Evolutionary conservation across 2,888 invertebrate genomes (phyloP).

Genomic region (Steinernema scapterisci): DNA sequence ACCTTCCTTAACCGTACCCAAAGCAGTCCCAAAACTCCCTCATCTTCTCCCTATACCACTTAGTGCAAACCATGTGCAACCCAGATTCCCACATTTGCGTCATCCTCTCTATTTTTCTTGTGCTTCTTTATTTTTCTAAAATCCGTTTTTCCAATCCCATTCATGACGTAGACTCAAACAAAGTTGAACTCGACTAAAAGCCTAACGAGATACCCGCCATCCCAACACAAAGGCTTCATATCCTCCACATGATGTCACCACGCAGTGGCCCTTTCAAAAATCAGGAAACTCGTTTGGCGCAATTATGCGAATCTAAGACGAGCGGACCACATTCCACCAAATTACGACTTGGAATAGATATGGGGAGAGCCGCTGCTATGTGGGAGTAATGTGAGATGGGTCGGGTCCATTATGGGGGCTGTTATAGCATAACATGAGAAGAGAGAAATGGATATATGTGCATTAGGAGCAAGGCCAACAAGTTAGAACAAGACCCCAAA

Average conservation of each 20-base stretch:
- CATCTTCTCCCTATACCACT: too few relatives aligned
- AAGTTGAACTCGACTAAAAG: not conserved
- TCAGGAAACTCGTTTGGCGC: conserved; percentile 25
- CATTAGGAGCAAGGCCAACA: too few relatives aligned
- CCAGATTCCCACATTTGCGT: not conserved
- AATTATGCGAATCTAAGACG: conserved; percentile 6
- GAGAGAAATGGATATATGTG: not conserved
- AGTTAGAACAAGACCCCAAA: too few relatives aligned
- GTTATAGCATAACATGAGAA: not conserved
- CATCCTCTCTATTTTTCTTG: not conserved
- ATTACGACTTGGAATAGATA: not conserved
- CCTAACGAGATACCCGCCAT: conserved; percentile 9
- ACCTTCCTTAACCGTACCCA: too few relatives aligned
- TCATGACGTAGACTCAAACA: not conserved
- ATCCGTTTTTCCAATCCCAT: not conserved
- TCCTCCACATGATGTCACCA: not conserved
- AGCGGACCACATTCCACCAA: not conserved
- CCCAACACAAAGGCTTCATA: not conserved
- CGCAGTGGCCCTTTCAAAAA: not conserved
- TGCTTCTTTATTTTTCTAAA: not conserved
- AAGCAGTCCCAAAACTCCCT: too few relatives aligned
- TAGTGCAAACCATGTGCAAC: too few relatives aligned
- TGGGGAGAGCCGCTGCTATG: not conserved
- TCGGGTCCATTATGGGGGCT: too few relatives aligned
- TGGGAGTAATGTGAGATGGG: not conserved